Base-by-base conservation (phyloP, 92 coral and sea anemone genomes). In the Siderastrea radians region DNA sequence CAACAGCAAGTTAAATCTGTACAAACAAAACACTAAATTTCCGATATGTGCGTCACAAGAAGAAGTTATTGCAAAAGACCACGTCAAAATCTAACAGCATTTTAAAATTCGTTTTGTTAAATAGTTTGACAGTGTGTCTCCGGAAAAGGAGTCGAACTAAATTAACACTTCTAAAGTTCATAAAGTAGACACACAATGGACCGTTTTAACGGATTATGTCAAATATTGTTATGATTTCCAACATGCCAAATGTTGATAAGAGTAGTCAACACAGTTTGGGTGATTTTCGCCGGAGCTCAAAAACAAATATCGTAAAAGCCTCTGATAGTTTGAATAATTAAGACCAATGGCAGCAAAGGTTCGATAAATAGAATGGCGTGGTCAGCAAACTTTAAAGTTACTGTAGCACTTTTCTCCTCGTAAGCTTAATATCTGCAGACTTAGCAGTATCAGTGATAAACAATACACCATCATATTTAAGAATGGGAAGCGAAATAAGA, bases 181-280 rank as follows among this genome's bases (percentile, higher is more conserved):
- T 62, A 84, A 84, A 49, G 80, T 49, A 61, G 51, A 14, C 80
- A 74, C 54, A 84, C 63, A 73, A 62, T 73, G 44, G 15, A 53
- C 63, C 19, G 17, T 50, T 73, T 47, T 11, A 73, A 73, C 53
- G 50, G 64, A 15, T 14, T 19, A 2, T n/a, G 2, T 15, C 72
- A 65, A 52, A 13, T 53, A 51, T 2, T 44, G 43, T 77, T 17
- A 38, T 77, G 16, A 26, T 26, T 58, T 46, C 16, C 1, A 4
- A 26, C 51, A 46, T 77, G 68, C 48, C 68, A 77, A 58, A 77
- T 76, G n/a, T 60, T 58, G 54, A 14, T 13, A 14, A 64, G 38
- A 26, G 38, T 26, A 26, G 38, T 26, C 38, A 26, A 26, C 38
- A 26, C 38, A 0, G 3, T 75, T 43, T 26, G 26, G 13, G 3